These are phyloP conservation scores for Hippocampus kuda DNA, from an alignment of 2,797 vertebrate species.

Conservation along the genomic window DNA sequence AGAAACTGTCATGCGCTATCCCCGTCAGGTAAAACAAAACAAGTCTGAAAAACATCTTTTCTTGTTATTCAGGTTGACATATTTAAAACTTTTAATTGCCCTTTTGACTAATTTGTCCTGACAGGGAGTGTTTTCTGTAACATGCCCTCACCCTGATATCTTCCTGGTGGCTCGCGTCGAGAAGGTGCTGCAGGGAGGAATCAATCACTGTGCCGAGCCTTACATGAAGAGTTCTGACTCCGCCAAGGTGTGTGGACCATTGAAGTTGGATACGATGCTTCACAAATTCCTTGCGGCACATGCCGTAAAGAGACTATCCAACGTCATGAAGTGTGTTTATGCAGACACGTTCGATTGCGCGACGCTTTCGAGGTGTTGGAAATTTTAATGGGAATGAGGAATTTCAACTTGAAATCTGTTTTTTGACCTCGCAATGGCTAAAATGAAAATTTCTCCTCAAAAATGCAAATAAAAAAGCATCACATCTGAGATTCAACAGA, in stretches of 20 bases:
- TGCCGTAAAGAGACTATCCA: neutral
- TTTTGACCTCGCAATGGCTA: too few relatives aligned
- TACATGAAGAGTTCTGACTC: conserved; percentile 98
- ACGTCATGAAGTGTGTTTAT: neutral
- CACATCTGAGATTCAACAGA: too few relatives aligned
- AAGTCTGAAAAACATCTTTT: neutral
- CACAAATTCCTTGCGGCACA: neutral
- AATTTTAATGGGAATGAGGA: too few relatives aligned
- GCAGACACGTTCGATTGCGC: neutral
- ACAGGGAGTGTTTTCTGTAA: conserved; percentile 94
- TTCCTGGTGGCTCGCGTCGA: conserved; percentile 95
- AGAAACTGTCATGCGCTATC: conserved; percentile 80
- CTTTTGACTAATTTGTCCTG: neutral
- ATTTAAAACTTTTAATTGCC: neutral
- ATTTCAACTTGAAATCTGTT: too few relatives aligned
- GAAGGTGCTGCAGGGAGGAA: conserved; percentile 92
- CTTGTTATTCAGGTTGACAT: neutral
- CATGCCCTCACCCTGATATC: conserved; percentile 90
- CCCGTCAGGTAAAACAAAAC: conserved; percentile 74
- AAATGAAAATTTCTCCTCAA: too few relatives aligned
- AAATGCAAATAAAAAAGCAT: too few relatives aligned
- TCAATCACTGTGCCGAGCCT: conserved; percentile 89
- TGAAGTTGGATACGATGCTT: neutral
- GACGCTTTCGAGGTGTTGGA: neutral
- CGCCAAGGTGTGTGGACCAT: conserved; percentile 73